A percentile compares a stretch with the other conserved stretches of the same genome.
Conservation (phyloP, 2,113 vertebrate species). For the Clupea harengus region DNA sequence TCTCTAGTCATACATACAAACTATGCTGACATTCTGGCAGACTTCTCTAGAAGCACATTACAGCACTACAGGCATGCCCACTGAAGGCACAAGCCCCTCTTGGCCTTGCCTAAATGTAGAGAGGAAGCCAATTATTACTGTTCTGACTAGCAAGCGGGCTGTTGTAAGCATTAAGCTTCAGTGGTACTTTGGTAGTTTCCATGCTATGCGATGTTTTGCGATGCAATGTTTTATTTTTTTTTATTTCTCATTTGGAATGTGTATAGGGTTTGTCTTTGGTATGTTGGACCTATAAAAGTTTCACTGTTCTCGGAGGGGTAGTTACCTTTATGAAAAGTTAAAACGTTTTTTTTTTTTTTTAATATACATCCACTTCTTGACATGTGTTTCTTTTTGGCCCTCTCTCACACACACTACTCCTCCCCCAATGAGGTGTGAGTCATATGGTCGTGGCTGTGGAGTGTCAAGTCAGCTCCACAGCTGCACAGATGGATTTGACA, state of each 20-base stretch:
- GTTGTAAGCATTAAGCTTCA: background rate
- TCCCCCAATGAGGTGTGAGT: background rate
- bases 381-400: background rate
- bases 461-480: background rate
- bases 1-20: background rate
- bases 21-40: background rate
- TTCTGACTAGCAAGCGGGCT: background rate
- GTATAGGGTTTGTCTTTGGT: background rate
- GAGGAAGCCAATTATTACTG: background rate
- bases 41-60: background rate
- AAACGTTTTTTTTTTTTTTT: background rate
- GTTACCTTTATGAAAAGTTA: constrained; percentile 4
- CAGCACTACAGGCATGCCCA: background rate
- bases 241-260: background rate
- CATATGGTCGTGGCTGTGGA: background rate
- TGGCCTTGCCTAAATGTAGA: background rate
- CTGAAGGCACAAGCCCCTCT: background rate
- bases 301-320: background rate
- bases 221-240: background rate
- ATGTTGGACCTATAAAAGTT: constrained; percentile 11
- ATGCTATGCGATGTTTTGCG: background rate
- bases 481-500: background rate
- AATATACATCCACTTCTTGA: background rate
- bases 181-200: background rate
- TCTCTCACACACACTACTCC: background rate